phyloP scores from a whole-genome alignment of 1,140 invertebrate species.

The Steinernema khuongi region DNA sequence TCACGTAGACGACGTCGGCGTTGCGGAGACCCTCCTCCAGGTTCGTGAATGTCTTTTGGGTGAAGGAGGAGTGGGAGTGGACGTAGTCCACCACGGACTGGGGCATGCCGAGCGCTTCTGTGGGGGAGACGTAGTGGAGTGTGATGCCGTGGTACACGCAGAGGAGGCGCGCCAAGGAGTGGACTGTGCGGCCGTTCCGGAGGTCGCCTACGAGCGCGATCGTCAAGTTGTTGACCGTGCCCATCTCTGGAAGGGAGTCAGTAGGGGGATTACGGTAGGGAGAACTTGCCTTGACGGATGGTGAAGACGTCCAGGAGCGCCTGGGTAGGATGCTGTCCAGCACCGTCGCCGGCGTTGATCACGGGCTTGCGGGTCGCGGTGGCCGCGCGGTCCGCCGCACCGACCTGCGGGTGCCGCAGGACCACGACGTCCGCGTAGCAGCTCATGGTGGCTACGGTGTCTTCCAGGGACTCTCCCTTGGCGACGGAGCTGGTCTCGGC shows the following conservation, averaged over 20 bases:
- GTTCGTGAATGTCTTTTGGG: constrained; percentile 64
- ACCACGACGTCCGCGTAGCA: constrained; percentile 83
- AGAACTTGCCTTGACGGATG: constrained; percentile 72
- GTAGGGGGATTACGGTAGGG: background rate
- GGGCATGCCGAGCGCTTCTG: constrained; percentile 78
- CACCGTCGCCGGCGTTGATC: constrained; percentile 94
- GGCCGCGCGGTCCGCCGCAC: constrained; percentile 68
- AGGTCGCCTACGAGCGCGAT: constrained; percentile 79
- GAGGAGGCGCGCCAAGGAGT: constrained; percentile 80
- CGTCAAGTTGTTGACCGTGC: constrained; percentile 91
- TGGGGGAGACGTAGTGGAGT: constrained; percentile 85
- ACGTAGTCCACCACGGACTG: constrained; percentile 75
- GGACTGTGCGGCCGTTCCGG: constrained; percentile 93
- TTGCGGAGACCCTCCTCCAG: constrained; percentile 80
- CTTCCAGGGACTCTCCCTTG: constrained; percentile 91
- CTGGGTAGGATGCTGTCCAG: constrained; percentile 97
- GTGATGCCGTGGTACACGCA: constrained; percentile 65
- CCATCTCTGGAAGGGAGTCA: constrained; percentile 69
- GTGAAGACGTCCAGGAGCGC: constrained; percentile 94
- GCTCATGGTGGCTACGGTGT: constrained; percentile 63
- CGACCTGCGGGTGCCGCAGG: constrained; percentile 81
- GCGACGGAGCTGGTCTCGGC: constrained; percentile 81
- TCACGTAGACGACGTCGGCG: constrained; percentile 93
- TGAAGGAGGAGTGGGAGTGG: constrained; percentile 66
- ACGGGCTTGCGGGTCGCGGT: constrained; percentile 63